Conservation (phyloP, 2,113 vertebrate genomes). For the Isurus oxyrinchus region DNA sequence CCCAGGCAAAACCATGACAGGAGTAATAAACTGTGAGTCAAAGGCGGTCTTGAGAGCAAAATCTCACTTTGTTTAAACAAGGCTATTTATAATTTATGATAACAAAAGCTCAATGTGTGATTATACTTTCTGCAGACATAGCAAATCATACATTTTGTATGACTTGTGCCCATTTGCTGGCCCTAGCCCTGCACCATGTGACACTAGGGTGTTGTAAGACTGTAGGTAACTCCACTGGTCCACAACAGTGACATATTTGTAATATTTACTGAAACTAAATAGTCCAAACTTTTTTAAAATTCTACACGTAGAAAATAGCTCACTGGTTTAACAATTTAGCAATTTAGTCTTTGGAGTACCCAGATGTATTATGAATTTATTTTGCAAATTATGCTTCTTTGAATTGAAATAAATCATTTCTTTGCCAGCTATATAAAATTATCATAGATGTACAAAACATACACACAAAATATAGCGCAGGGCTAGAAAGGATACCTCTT, state of each 20-base stretch:
- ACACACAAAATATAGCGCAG: no score
- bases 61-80: constrained; percentile 34
- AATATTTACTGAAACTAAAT: background rate
- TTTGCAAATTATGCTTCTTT: background rate
- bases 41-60: constrained; percentile 4
- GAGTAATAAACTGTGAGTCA: background rate
- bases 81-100: constrained; percentile 33
- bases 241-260: constrained; percentile 15
- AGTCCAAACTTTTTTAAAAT: background rate
- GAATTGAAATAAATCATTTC: background rate
- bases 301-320: background rate
- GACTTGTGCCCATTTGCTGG: constrained; percentile 35
- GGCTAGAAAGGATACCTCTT: background rate
- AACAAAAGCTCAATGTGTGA: constrained; percentile 31
- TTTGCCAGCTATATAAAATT: background rate
- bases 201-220: constrained; percentile 8
- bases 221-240: background rate
- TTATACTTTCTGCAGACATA: constrained; percentile 28
- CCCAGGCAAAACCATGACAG: background rate
- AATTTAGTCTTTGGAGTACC: no score
- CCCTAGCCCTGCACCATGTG: constrained; percentile 1
- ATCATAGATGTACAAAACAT: no score
- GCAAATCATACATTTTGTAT: constrained; percentile 32
- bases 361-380: background rate
- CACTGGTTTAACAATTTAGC: background rate